Evolutionary conservation across 2,888 invertebrate genomes (phyloP).

Genomic region (Leucoma salicis): DNA sequence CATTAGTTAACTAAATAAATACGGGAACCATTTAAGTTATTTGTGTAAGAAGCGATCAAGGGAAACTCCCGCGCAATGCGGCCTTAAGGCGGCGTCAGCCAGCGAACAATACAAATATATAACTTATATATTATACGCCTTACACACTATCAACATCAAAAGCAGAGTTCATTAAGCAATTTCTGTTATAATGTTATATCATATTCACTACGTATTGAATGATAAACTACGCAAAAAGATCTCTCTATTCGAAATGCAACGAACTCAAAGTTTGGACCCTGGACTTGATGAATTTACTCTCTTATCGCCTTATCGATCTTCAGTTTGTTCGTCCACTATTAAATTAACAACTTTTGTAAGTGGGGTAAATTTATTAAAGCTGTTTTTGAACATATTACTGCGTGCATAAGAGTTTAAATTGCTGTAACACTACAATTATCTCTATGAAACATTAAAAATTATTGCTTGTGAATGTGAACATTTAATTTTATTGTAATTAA

Average conservation of each 20-base stretch:
- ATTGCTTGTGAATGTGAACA: constrained; percentile 13
- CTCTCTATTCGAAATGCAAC: constrained; percentile 5
- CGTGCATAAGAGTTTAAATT: constrained; percentile 10
- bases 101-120: constrained; percentile 26
- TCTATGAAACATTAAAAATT: constrained; percentile 19
- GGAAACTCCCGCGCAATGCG: neutral
- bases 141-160: constrained; percentile 38
- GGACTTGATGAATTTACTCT: constrained; percentile 14
- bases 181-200: constrained; percentile 12
- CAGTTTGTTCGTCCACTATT: neutral
- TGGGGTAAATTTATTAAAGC: constrained; percentile 5
- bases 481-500: constrained; percentile 17
- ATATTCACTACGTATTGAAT: constrained; percentile 16
- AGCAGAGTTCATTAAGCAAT: constrained; percentile 34
- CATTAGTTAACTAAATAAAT: constrained; percentile 9
- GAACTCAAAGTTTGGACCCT: constrained; percentile 34
- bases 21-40: constrained; percentile 6
- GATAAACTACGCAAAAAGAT: neutral
- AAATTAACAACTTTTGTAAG: neutral
- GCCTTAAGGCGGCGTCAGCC: constrained; percentile 3
- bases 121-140: constrained; percentile 22
- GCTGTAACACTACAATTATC: constrained; percentile 11
- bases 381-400: constrained; percentile 1
- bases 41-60: neutral
- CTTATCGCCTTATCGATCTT: neutral